Base-by-base conservation (phyloP, 1,140 invertebrate genomes). In the Heterodera schachtii region DNA sequence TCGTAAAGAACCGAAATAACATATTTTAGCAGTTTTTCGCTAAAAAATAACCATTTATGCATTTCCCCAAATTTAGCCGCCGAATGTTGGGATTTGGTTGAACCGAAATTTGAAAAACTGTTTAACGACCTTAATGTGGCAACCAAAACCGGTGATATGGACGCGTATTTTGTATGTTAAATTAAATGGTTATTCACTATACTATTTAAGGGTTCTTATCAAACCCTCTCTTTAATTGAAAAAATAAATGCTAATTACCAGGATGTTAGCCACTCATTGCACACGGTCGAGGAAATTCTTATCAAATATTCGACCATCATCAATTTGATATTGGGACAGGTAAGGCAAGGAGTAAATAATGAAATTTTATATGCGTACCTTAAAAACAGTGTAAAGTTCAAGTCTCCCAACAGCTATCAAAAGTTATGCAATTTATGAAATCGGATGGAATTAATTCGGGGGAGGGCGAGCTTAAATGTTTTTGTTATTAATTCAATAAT, bases 141-240 rank as follows among this genome's bases (percentile, higher is more conserved):
- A 11, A 69, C 77, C 44, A 78, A 69, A 69, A 47, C 64, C 13
- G 60, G 70, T 5, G 77, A 78, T 47, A 69, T 64, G 31, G 77
- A 78, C 31, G 64, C 66, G 47, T 78, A 64, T 69, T 78, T 64
- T 78, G 77, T 78, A 21, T n/a, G 75, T 67, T 70, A 9, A 8
- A 43, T 44, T 43, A 5, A 47, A 9, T 8, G 4, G 41, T 6
- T 43, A 16, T 49, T 21, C 19, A 57, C 2, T 44, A 44, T 76
- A n/a, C 8, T 19, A n/a, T 8, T 3, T 5, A 19, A 64, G 11
- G 19, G 19, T 19, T 11, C n/a, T 46, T 71, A 46, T n/a, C 8
- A 16, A 13, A n/a, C 57, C 57, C 11, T 19, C 11, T 19, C 2
- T 64, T 64, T 16, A 19, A 16, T 57, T 76, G 41, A 47, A 2